Percentiles rank a stretch among this genome's conserved stretches.
Evolutionary conservation across 2,888 invertebrate genomes (phyloP).

Genomic region (Balanococcus diminutus): DNA sequence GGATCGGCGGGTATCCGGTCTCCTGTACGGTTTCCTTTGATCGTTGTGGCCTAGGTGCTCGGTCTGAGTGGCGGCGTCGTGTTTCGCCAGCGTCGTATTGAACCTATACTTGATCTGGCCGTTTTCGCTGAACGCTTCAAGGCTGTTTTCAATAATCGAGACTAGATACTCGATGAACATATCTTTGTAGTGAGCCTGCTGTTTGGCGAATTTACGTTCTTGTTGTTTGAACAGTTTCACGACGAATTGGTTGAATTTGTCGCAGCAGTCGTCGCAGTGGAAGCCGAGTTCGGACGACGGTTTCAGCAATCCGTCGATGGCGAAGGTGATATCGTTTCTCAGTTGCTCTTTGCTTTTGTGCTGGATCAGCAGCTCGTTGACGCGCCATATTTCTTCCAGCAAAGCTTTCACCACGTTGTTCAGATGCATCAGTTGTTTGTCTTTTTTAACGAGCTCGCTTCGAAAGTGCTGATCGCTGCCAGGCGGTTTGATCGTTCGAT

Average conservation of each 20-base stretch:
- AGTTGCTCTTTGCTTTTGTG: constrained; percentile 16
- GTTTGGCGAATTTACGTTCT: constrained; percentile 42
- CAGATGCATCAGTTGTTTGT: constrained; percentile 40
- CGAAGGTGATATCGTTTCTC: constrained; percentile 1
- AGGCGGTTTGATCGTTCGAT: neutral
- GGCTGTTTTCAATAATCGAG: constrained; percentile 38
- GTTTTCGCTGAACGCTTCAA: neutral
- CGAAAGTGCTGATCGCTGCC: neutral
- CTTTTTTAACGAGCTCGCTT: constrained; percentile 29
- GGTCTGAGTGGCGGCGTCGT: constrained; percentile 38
- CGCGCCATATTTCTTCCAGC: constrained; percentile 43
- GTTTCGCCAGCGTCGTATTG: neutral
- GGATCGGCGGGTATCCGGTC: neutral
- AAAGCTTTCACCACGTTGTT: constrained; percentile 50
- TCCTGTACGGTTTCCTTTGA: neutral
- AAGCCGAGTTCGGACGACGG: constrained; percentile 32
- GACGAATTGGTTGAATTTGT: constrained; percentile 33
- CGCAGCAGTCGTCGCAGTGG: constrained; percentile 48
- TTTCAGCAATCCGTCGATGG: constrained; percentile 29
- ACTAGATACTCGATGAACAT: constrained; percentile 18
- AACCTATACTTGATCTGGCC: neutral
- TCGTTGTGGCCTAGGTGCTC: neutral
- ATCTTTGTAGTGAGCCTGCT: constrained; percentile 30
- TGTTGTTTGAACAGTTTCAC: constrained; percentile 30
- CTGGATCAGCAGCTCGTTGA: neutral